Evolutionary conservation across 2,113 vertebrate species (phyloP).

Genomic region (Corvus cornix): DNA sequence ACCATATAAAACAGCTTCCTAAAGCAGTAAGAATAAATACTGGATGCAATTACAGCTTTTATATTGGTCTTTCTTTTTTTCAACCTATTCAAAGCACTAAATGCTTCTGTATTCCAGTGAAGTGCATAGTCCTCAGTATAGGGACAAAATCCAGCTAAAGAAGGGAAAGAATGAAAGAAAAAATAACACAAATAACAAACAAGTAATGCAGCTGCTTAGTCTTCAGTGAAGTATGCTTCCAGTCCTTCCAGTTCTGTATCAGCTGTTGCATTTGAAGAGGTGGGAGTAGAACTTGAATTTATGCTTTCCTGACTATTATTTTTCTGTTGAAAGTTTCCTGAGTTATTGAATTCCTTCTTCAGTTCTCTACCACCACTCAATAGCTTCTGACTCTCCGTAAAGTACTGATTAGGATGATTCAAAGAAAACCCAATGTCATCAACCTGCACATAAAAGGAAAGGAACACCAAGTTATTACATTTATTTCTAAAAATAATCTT

Average conservation of each 20-base stretch:
- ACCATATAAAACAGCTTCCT: not conserved
- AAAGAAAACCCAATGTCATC: slow-evolving; percentile 90
- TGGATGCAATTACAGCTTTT: not conserved
- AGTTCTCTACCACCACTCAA: slow-evolving; percentile 77
- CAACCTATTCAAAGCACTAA: not conserved
- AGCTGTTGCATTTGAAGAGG: slow-evolving; percentile 34
- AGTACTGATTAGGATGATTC: slow-evolving; percentile 97
- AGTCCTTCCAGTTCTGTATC: slow-evolving; percentile 80
- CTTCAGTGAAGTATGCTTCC: slow-evolving; percentile 80
- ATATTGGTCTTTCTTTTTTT: not conserved
- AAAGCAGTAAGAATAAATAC: not conserved
- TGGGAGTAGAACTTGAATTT: slow-evolving; percentile 16
- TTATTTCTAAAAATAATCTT: not conserved
- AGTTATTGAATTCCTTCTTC: slow-evolving; percentile 79
- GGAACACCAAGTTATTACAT: not conserved
- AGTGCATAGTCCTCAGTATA: not conserved
- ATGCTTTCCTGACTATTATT: slow-evolving; percentile 48
- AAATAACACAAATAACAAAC: not conserved
- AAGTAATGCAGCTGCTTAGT: slow-evolving; percentile 10
- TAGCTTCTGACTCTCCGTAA: slow-evolving; percentile 85
- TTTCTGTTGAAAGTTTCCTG: slow-evolving; percentile 72
- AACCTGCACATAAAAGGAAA: slow-evolving; percentile 72
- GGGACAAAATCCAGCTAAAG: not conserved
- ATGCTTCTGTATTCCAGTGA: not conserved
- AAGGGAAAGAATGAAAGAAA: not conserved